phyloP scores from a whole-genome alignment of 2,888 invertebrate genomes.

The Cryptocheilus praepositus region DNA sequence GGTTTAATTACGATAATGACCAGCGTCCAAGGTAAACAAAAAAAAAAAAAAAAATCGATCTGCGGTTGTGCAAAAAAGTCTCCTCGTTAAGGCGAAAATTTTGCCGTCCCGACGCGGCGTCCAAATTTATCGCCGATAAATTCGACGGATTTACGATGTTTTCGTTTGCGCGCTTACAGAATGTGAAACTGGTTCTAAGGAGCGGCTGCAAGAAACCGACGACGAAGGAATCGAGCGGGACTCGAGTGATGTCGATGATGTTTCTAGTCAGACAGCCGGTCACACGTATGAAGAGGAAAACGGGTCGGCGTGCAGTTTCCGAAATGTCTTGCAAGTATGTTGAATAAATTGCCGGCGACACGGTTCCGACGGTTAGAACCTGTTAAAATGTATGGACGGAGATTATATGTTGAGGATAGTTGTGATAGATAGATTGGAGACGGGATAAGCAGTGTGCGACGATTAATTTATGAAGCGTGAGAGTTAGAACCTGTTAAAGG shows the following conservation, averaged over 20 bases:
- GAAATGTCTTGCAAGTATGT: conserved; percentile 79
- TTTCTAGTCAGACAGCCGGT: conserved; percentile 51
- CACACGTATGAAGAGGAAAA: conserved; percentile 55
- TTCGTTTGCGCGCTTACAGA: conserved; percentile 18
- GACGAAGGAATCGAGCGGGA: conserved; percentile 95
- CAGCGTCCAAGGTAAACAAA: conserved; percentile 77
- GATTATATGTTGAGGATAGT: too few relatives aligned
- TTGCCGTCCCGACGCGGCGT: neutral
- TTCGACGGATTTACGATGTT: too few relatives aligned
- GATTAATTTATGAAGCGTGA: too few relatives aligned
- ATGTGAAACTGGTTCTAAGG: conserved; percentile 74
- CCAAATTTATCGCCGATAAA: neutral
- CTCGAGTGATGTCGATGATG: conserved; percentile 80
- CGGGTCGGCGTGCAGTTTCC: conserved; percentile 73
- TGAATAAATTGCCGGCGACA: neutral
- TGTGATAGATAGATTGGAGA: too few relatives aligned
- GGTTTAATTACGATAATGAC: conserved; percentile 92
- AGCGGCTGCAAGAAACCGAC: conserved; percentile 80
- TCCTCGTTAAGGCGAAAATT: neutral
- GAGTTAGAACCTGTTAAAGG: too few relatives aligned
- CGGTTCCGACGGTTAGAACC: too few relatives aligned
- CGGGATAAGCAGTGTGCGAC: too few relatives aligned
- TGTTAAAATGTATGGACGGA: too few relatives aligned
- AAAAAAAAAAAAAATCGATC: neutral
- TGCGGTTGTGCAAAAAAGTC: conserved; percentile 1